These are phyloP conservation scores for Hydrotaea cyrtoneurina DNA, from an alignment of 2,888 invertebrate genomes.

Conservation along the genomic window DNA sequence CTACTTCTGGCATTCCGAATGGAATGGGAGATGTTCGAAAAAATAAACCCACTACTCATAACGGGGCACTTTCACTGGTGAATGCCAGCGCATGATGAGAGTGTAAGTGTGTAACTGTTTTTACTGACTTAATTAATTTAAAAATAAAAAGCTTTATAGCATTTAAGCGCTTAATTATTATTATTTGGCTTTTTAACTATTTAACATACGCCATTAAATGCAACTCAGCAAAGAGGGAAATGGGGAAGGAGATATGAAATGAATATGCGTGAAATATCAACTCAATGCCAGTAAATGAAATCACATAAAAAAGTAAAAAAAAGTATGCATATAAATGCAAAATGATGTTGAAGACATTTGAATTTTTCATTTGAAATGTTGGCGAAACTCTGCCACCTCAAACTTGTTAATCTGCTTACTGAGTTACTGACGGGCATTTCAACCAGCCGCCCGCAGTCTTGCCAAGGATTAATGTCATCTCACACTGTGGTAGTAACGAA, in stretches of 20 bases:
- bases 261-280: too few species aligned
- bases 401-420: not conserved
- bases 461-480: not conserved
- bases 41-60: not conserved
- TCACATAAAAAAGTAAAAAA: too few species aligned
- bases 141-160: not conserved
- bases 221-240: not conserved
- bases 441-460: not conserved
- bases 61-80: not conserved
- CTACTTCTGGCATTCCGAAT: too few species aligned
- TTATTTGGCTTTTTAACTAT: not conserved
- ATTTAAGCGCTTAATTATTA: not conserved
- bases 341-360: not conserved
- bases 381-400: not conserved
- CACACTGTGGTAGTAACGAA: not conserved
- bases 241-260: too few species aligned
- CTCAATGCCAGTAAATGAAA: too few species aligned
- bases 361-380: not conserved
- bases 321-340: not conserved
- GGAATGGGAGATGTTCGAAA: not conserved
- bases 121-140: constrained; percentile 8
- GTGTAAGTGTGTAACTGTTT: not conserved
- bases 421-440: not conserved
- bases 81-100: not conserved
- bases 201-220: too few species aligned